Evolutionary conservation across 1,140 invertebrate genomes (phyloP), one percentile per base, ranked within the genome.

Genomic region (Drosophila equinoxialis): DNA sequence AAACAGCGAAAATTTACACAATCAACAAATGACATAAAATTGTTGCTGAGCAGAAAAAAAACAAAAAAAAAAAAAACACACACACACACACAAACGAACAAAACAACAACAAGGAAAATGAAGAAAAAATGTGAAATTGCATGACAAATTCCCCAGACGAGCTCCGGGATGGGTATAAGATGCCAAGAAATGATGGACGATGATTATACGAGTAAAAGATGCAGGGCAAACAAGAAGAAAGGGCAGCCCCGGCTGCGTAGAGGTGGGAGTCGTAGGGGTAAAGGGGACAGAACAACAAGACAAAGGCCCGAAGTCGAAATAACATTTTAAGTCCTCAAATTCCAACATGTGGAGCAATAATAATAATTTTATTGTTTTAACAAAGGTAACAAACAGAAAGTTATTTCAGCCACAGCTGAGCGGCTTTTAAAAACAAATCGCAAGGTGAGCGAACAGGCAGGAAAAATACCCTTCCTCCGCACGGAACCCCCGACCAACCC

Each of bases 331-430:
- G 84, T 89, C 84, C 80, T 89, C 80, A 79, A 87, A 87, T 87
- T 89, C 84, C 84, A 89, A 87, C 84, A 89, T 89, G 84, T 89
- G 84, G 71, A 89, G 84, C 84, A 89, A 89, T 89, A 89, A 89
- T 89, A 89, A 89, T 89, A 89, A 89, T 89, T 89, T 89, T 89
- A 89, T 89, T 89, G 84, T 89, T 89, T 89, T 89, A 89, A 89
- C 84, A 89, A 83, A 89, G 84, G 84, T 87, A 89, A 79, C 79
- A 81, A 83, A 87, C 84, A 78, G 80, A 89, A 89, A 89, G 84
- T 89, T 89, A 86, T 78, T 89, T 89, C 80, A 89, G 84, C 84
- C 84, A 89, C 84, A 89, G 84, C 84, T 89, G 84, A 89, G 84
- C 84, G 84, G 84, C 84, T 89, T 89, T 89, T 89, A 89, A 89